Percentiles rank a stretch among this genome's conserved stretches.
These are phyloP conservation scores for Tenrec ecaudatus DNA, from an alignment of 2,113 vertebrate species.

Conservation along the genomic window DNA sequence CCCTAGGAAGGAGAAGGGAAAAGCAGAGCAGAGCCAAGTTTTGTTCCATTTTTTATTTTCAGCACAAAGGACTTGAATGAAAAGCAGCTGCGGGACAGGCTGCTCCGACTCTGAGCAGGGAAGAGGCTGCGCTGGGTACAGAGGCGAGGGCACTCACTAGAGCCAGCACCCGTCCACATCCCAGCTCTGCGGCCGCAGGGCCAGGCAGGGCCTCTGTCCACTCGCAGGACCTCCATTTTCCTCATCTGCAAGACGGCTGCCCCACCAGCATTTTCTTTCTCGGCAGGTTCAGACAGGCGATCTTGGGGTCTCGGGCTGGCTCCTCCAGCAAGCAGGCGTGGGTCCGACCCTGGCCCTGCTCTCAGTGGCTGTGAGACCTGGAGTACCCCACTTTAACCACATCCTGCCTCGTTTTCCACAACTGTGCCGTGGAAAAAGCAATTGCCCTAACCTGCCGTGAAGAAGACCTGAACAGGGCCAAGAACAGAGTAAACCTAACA, in stretches of 20 bases:
- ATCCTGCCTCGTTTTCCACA: background rate
- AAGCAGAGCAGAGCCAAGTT: conserved; percentile 2
- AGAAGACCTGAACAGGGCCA: background rate
- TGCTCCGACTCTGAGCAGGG: background rate
- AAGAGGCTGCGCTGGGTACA: conserved; percentile 55
- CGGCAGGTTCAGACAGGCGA: no score
- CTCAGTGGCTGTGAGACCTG: background rate
- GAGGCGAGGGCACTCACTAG: background rate
- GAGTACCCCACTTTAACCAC: background rate
- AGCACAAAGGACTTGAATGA: conserved; percentile 73
- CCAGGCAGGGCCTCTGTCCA: background rate
- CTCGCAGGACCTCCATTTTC: background rate
- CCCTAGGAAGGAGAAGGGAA: conserved; percentile 20
- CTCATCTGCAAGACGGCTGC: background rate
- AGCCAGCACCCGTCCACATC: background rate
- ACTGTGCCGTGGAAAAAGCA: background rate
- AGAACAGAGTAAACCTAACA: background rate
- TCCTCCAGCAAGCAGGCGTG: background rate
- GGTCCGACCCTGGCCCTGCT: no score
- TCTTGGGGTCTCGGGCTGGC: background rate
- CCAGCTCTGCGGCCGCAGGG: background rate
- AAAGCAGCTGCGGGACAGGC: conserved; percentile 71
- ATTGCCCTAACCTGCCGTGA: background rate
- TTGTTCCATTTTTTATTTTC: conserved; percentile 35
- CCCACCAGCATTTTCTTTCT: background rate